Evolutionary conservation across 2,797 vertebrate genomes (phyloP), one percentile per base, ranked within the genome.

Genomic region (Novumbra hubbsi): DNA sequence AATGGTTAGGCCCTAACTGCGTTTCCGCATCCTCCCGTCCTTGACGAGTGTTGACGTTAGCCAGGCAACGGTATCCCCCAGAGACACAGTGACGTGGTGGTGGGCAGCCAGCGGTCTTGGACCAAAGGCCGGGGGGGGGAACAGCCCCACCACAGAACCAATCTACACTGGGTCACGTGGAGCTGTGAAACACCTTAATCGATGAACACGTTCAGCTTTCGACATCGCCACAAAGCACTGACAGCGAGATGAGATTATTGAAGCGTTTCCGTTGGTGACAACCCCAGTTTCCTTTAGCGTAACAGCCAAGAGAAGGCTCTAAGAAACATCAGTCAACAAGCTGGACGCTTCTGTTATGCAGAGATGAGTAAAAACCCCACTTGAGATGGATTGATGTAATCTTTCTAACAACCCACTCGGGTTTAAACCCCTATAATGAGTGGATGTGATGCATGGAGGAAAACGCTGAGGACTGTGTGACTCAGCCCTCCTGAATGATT

Each of bases 401-500:
- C 55, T 55, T 55, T 17, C 50, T 57, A 57, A 57, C n/a, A 57
- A 12, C 55, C 55, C 21, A 57, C 55, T 57, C 55, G 24, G 55
- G 55, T 21, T 57, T 21, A 57, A 57, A 57, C 55, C 55, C 9
- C 17, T 30, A 66, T 66, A 66, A 30, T 57, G 55, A 57, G n/a
- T 63, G 60, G 24, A 27, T 63, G 60, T 68, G 49, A 57, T n/a
- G 27, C 16, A 21, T 19, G 19, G 38, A 48, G 15, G n/a, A 14
- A 45, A 55, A 49, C 16, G 1, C 24, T 28, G 28, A 70, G 27
- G 68, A 55, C 24, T 70, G n/a, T n/a, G 48, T 55, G 50, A 71
- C 48, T 70, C 28, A 70, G 49, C 17, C 5, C 4, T 38, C 73
- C 75, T 71, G 70, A 83, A 71, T 80, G 70, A 72, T 64, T 78